These are phyloP conservation scores for Bradypodion pumilum DNA, from an alignment of 2,797 vertebrate species.

Conservation along the genomic window DNA sequence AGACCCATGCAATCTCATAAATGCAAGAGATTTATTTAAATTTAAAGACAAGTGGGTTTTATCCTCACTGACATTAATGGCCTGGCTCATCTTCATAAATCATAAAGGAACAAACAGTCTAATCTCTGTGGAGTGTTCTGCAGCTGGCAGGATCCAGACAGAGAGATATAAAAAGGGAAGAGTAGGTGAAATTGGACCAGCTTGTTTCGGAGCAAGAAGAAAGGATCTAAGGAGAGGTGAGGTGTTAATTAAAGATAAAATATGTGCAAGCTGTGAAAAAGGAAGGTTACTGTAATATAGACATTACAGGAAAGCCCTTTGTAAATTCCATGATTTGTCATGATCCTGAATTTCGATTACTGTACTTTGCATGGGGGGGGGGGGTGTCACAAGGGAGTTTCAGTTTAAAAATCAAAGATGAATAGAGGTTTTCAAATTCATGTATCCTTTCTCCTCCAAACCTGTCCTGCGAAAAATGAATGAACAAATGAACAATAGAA, in stretches of 20 bases:
- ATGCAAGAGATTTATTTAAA: constrained; percentile 64
- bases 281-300: neutral
- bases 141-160: neutral
- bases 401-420: no score
- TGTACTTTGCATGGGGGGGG: no score
- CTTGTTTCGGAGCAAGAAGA: neutral
- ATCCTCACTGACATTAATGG: constrained; percentile 61
- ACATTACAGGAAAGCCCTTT: neutral
- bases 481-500: no score
- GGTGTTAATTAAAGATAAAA: neutral
- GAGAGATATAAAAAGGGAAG: neutral
- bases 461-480: neutral
- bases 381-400: no score
- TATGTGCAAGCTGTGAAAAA: neutral
- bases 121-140: constrained; percentile 11
- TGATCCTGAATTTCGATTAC: neutral
- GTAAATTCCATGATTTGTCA: neutral
- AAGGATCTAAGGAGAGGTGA: neutral
- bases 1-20: constrained; percentile 51
- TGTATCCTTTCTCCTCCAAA: neutral
- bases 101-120: constrained; percentile 56
- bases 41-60: constrained; percentile 60
- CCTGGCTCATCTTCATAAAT: constrained; percentile 59
- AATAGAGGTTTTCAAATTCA: neutral
- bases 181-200: neutral